Evolutionary conservation across 2,113 vertebrate genomes (phyloP).

Genomic region (Bothrops jararaca): DNA sequence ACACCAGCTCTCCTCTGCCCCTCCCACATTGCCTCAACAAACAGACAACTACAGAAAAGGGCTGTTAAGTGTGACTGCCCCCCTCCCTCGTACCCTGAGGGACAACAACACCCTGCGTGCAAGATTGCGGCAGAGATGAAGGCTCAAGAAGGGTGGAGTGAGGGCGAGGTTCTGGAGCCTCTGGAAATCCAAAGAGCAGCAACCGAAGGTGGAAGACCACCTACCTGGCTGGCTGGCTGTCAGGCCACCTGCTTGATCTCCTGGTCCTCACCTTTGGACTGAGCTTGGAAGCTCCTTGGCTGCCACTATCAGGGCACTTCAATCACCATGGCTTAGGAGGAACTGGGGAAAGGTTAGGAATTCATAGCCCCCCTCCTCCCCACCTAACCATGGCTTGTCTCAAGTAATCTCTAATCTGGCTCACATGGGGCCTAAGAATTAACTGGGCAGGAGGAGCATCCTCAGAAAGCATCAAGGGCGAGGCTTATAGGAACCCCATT

Average conservation of each 20-base stretch:
- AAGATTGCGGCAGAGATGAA: not conserved
- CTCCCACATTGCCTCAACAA: not conserved
- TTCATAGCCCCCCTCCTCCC: not conserved
- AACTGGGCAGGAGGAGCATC: not conserved
- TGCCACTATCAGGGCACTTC: not conserved
- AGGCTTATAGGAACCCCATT: not conserved
- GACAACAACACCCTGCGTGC: not conserved
- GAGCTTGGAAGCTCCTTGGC: not conserved
- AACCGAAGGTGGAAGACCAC: not conserved
- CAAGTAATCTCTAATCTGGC: not conserved
- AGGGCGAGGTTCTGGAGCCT: not conserved
- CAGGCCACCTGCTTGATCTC: not conserved
- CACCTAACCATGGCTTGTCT: not conserved
- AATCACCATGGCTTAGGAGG: not conserved
- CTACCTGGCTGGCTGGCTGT: not conserved
- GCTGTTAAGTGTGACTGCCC: not conserved
- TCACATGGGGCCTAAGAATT: not conserved
- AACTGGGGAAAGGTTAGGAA: not conserved
- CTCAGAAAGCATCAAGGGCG: too few relatives aligned
- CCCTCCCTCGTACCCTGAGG: not conserved
- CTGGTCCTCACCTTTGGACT: not conserved
- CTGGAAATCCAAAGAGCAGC: not conserved
- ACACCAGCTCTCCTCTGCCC: not conserved
- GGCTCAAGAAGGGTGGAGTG: not conserved
- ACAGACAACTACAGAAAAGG: not conserved